A percentile compares a stretch with the other conserved stretches of the same genome.
phyloP scores from a whole-genome alignment of 2,888 invertebrate genomes.

The Deroplatys truncata region DNA sequence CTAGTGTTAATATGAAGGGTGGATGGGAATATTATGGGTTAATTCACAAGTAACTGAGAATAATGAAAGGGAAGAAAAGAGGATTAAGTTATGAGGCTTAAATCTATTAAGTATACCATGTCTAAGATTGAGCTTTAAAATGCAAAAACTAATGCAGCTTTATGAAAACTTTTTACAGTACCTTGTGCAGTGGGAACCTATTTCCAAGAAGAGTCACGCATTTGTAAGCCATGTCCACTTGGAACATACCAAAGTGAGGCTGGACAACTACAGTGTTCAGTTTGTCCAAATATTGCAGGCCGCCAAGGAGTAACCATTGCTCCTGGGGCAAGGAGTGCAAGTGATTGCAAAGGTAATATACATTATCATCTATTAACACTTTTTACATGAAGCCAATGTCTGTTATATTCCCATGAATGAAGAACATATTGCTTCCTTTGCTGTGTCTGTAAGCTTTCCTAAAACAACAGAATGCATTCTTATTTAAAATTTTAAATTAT shows the following conservation, averaged over 20 bases:
- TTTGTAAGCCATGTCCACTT: conserved; percentile 77
- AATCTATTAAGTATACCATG: too few species aligned
- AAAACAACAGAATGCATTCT: too few species aligned
- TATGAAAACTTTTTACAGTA: conserved; percentile 49
- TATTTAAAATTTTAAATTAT: too few species aligned
- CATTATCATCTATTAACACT: neutral
- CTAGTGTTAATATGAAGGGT: too few species aligned
- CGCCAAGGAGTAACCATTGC: conserved; percentile 83
- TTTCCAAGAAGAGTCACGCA: conserved; percentile 69
- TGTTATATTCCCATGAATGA: too few species aligned
- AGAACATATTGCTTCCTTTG: too few species aligned
- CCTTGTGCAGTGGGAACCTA: conserved; percentile 89
- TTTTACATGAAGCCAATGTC: too few species aligned
- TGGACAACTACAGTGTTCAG: conserved; percentile 81
- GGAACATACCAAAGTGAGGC: conserved; percentile 93
- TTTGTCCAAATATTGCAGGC: conserved; percentile 89
- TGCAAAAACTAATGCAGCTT: neutral
- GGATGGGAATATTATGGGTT: too few species aligned
- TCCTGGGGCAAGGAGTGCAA: conserved; percentile 80
- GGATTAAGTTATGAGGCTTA: too few species aligned
- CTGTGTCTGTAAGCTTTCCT: too few species aligned
- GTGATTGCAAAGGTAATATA: conserved; percentile 73
- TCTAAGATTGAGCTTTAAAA: neutral
- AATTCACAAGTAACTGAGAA: too few species aligned
- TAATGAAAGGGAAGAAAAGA: too few species aligned